A percentile compares a stretch with the other conserved stretches of the same genome.
phyloP scores from a whole-genome alignment of 2,888 invertebrate genomes.

The Cotesia congregata region DNA sequence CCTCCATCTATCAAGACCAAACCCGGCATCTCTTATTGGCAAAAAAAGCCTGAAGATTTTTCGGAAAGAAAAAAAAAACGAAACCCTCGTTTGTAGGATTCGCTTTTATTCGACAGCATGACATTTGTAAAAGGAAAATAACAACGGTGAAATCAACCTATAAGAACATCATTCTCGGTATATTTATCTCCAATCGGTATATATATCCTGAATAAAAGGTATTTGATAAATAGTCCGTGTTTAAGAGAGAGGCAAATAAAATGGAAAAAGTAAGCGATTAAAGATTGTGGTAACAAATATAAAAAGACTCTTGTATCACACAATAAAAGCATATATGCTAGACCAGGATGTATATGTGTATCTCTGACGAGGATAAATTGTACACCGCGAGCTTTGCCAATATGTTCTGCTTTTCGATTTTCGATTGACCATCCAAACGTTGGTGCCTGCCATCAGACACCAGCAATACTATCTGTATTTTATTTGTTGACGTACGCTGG shows the following conservation, averaged over 20 bases:
- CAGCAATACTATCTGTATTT: not conserved
- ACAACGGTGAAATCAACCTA: not conserved
- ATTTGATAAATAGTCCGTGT: not conserved
- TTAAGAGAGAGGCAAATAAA: not conserved
- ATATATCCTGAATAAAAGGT: not conserved
- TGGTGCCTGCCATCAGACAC: not conserved
- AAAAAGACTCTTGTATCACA: conserved; percentile 7
- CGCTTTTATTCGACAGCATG: not conserved
- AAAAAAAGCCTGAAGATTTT: conserved; percentile 9
- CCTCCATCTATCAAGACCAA: conserved; percentile 60
- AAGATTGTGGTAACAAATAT: conserved; percentile 13
- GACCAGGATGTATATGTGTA: not conserved
- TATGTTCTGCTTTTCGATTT: conserved; percentile 35
- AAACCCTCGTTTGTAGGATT: conserved; percentile 22
- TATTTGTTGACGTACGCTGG: not conserved
- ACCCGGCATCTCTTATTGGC: conserved; percentile 43
- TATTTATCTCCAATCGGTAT: not conserved
- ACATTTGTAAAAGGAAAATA: not conserved
- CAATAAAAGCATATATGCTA: conserved; percentile 3
- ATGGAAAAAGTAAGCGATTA: not conserved
- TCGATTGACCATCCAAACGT: conserved; percentile 30
- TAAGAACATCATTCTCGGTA: not conserved
- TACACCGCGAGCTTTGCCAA: conserved; percentile 10
- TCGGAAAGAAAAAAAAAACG: not conserved
- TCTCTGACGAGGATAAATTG: conserved; percentile 28